Evolutionary conservation across 2,797 vertebrate species (phyloP).

Genomic region (Clamator glandarius): DNA sequence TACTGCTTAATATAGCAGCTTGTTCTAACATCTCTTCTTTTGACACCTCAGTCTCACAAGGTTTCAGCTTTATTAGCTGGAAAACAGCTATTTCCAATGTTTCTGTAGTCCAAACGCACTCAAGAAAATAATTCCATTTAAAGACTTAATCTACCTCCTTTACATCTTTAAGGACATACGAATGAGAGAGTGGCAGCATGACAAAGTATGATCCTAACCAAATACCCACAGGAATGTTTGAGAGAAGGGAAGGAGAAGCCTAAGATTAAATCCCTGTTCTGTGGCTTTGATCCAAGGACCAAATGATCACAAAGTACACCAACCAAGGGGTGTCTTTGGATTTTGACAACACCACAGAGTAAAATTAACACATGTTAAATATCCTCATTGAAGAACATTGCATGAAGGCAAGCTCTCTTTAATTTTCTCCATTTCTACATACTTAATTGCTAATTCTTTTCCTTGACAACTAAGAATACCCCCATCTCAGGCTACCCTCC

Average conservation of each 20-base stretch:
- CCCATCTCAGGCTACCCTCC: not conserved
- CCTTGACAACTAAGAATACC: not conserved
- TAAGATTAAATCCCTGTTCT: not conserved
- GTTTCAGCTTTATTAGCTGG: slow-evolving; percentile 15
- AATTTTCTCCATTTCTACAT: not conserved
- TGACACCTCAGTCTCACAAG: not conserved
- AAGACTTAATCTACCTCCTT: not conserved
- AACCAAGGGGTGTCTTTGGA: not conserved
- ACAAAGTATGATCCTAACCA: not conserved
- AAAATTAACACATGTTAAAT: not conserved
- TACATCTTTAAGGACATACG: not conserved
- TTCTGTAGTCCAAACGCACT: not conserved
- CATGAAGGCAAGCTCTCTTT: not conserved
- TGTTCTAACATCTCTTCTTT: slow-evolving; percentile 7
- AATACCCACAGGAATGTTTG: not conserved
- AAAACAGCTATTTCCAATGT: not conserved
- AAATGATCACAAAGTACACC: not conserved
- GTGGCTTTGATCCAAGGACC: not conserved
- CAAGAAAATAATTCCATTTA: not conserved
- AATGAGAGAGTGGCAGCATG: not conserved
- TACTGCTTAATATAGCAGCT: not conserved
- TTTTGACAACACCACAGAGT: not conserved
- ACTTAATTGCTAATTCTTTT: not conserved
- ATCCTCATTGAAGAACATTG: not conserved
- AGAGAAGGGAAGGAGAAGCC: not conserved